Evolutionary conservation across 2,888 invertebrate genomes (phyloP), one percentile per base, ranked within the genome.

Genomic region (Acanthacorydalis orientalis): DNA sequence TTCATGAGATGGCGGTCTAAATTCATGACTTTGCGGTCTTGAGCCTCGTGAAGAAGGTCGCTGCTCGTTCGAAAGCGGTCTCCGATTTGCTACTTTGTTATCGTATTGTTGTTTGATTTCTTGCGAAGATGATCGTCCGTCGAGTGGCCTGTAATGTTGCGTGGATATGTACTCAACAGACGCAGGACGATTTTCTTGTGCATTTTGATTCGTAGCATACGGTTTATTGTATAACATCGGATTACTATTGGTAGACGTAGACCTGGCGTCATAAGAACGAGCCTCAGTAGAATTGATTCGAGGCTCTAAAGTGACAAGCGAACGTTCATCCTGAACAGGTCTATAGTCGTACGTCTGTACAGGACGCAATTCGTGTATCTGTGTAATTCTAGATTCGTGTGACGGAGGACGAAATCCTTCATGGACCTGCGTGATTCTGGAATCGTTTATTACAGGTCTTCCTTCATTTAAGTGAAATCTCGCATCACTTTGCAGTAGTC

Each of bases 1-100:
- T 49, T 51, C 54, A 42, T 53, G 50, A 8, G 49, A 51, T 10
- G 53, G 44, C 40, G 51, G 51, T 40, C 44, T 47, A 47, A 46
- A 47, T 44, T 52, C 49, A 45, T 52, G 51, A 31, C 52, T 48
- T 14, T 51, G 44, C 11, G 52, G 51, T 43, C 51, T 23, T 23
- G 23, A 23, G 6, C 23, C 23, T 23, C 23, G 23, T 6, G 23
- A 23, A 23, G 23, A 23, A 23, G 23, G 23, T 23, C 23, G 2
- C 6, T 23, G 23, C 6, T 48, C 32, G 48, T 41, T 42, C 52
- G 53, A 31, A 47, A 15, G 35, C 52, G 52, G 31, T 51, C 51
- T 31, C 53, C 54, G 32, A 50, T 51, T 11, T 43, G 52, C 49
- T 50, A 49, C 4, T 12, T 31, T 44, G 7, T 44, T 35, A 44